Percentiles rank a stretch among this genome's conserved stretches.
phyloP scores from a whole-genome alignment of 1,140 invertebrate species.

The Samia ricini region DNA sequence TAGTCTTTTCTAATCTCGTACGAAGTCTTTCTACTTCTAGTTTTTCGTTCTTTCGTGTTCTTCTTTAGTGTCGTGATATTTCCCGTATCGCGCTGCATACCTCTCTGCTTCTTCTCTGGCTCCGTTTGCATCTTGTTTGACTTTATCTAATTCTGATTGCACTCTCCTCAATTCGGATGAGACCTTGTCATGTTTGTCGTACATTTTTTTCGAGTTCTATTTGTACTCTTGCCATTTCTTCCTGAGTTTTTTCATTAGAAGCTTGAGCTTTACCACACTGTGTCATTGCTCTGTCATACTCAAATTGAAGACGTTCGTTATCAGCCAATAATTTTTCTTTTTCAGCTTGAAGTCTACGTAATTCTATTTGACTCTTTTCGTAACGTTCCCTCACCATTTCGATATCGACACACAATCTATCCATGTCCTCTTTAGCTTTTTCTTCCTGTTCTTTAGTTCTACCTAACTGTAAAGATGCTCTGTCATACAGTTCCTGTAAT shows the following conservation, averaged over 20 bases:
- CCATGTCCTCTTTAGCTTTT: conserved; percentile 92
- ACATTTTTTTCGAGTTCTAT: conserved; percentile 93
- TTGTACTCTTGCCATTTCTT: conserved; percentile 91
- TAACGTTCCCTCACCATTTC: conserved; percentile 93
- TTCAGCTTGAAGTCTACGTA: conserved; percentile 88
- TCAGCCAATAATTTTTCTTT: conserved; percentile 92
- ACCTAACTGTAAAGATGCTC: conserved; percentile 88
- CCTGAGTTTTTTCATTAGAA: conserved; percentile 91
- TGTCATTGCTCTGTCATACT: conserved; percentile 89
- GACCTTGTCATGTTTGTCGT: conserved; percentile 92
- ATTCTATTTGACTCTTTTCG: conserved; percentile 91
- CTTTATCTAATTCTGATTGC: conserved; percentile 86
- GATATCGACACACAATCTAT: conserved; percentile 86
- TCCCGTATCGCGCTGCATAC: conserved; percentile 86
- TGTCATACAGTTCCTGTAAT: conserved; percentile 92
- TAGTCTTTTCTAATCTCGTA: conserved; percentile 89
- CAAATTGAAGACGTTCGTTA: conserved; percentile 90
- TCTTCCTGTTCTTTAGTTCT: conserved; percentile 94
- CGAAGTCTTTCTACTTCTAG: conserved; percentile 90
- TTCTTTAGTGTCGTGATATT: conserved; percentile 89
- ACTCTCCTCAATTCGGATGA: conserved; percentile 89
- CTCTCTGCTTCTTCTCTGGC: conserved; percentile 85
- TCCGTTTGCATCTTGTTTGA: conserved; percentile 83
- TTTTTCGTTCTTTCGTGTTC: conserved; percentile 88
- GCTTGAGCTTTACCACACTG: conserved; percentile 90